Evolutionary conservation across 2,888 invertebrate species (phyloP).

Genomic region (Ophion costatus): DNA sequence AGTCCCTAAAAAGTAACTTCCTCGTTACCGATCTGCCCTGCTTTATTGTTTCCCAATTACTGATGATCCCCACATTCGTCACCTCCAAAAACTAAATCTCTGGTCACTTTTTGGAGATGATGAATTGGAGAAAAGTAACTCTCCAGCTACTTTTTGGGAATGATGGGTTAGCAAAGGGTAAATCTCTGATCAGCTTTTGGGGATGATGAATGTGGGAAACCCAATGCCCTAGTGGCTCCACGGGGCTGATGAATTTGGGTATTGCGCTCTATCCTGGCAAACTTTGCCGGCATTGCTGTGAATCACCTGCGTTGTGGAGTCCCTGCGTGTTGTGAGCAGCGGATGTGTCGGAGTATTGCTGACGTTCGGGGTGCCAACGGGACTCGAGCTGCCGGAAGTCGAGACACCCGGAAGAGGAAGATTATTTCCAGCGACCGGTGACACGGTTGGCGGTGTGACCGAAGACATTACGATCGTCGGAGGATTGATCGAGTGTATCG

Average conservation of each 20-base stretch:
- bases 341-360: conserved; percentile 85
- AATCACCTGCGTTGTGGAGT: conserved; percentile 93
- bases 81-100: no score
- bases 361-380: conserved; percentile 81
- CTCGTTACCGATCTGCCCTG: no score
- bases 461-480: conserved; percentile 93
- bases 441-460: conserved; percentile 92
- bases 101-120: not conserved
- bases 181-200: no score
- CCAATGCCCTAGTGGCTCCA: no score
- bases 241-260: no score
- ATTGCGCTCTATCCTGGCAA: not conserved
- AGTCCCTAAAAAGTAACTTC: not conserved
- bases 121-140: not conserved
- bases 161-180: no score
- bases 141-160: not conserved
- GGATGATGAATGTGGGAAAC: no score
- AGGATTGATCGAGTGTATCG: conserved; percentile 82
- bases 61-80: no score
- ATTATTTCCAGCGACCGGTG: conserved; percentile 86
- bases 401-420: conserved; percentile 84
- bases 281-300: conserved; percentile 1
- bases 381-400: conserved; percentile 83
- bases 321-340: conserved; percentile 86
- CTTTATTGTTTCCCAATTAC: no score